A percentile compares a stretch with the other conserved stretches of the same genome.
phyloP scores from a whole-genome alignment of 2,888 invertebrate genomes.

The Acanthopleura granulata region DNA sequence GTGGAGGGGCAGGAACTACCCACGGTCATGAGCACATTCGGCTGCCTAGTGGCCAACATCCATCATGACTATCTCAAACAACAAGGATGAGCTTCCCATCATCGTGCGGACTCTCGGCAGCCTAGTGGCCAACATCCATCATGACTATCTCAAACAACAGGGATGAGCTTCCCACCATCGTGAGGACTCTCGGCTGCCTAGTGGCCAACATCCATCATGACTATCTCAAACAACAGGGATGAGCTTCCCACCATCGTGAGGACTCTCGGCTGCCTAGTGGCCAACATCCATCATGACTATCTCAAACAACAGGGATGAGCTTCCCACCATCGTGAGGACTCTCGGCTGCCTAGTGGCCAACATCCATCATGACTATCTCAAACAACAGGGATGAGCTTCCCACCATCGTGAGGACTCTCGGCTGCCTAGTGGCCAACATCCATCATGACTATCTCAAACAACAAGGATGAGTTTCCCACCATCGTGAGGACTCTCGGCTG shows the following conservation, averaged over 20 bases:
- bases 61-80: slow-evolving; percentile 47
- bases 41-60: slow-evolving; percentile 65
- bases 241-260: background rate
- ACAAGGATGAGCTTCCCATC: slow-evolving; percentile 45
- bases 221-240: slow-evolving; percentile 34
- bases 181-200: slow-evolving; percentile 67
- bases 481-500: too few species aligned
- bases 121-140: slow-evolving; percentile 62
- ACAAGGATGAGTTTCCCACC: background rate
- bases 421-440: slow-evolving; percentile 65
- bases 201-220: slow-evolving; percentile 63
- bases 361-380: slow-evolving; percentile 48
- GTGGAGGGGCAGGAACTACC: slow-evolving; percentile 65
- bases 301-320: slow-evolving; percentile 38
- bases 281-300: too few species aligned
- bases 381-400: slow-evolving; percentile 52
- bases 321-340: slow-evolving; percentile 66
- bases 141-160: slow-evolving; percentile 42
- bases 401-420: slow-evolving; percentile 66
- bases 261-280: too few species aligned
- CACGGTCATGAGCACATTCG: slow-evolving; percentile 67
- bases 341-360: slow-evolving; percentile 67
- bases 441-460: slow-evolving; percentile 47
- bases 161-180: slow-evolving; percentile 60
- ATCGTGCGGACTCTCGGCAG: slow-evolving; percentile 67